Evolutionary conservation across 2,113 vertebrate species (phyloP), one percentile per base, ranked within the genome.

Genomic region (Mirza zaza): DNA sequence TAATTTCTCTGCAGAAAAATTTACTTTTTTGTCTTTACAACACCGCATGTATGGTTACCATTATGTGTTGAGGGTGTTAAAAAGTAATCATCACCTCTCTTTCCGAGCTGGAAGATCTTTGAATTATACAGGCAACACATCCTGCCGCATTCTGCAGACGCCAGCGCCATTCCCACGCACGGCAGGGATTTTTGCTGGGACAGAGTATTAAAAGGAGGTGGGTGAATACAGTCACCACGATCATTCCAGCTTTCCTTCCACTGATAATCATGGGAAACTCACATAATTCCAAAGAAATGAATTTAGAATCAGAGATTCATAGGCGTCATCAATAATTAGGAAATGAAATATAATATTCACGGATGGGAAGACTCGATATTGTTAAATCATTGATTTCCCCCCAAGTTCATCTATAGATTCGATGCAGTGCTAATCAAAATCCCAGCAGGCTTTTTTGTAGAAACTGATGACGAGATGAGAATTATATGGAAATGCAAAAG

Each of bases 121-220:
- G 27, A 34, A 34, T 29, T 15, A 76, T 20, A 14, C 10, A 11
- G 48, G 63, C 10, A 61, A 5, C 45, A 52, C 21, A 4, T 27
- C 12, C 1, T 8, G 32, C 42, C 0, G 27, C 0, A 0, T 11
- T 27, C 48, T 10, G n/a, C 45, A 5, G 48, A 0, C 2, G 3
- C 32, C 14, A 0, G 3, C 57, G 7, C 0, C 2, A 6, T 27
- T 4, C 45, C 79, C 48, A 6, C 61, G 12, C 0, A 0, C 2
- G 18, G 42, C 15, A 10, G 29, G 6, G 67, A 45, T 8, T 39
- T n/a, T 6, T 39, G 23, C 59, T 76, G 42, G 42, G 68, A 50
- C 29, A 18, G 32, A 34, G 11, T 10, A 20, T 34, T 17, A 12
- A 59, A 93, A 63, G 59, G n/a, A 88, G 85, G 61, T 0, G 0